phyloP scores from a whole-genome alignment of 2,797 vertebrate genomes.

The Hypotaenidia okinawae region DNA sequence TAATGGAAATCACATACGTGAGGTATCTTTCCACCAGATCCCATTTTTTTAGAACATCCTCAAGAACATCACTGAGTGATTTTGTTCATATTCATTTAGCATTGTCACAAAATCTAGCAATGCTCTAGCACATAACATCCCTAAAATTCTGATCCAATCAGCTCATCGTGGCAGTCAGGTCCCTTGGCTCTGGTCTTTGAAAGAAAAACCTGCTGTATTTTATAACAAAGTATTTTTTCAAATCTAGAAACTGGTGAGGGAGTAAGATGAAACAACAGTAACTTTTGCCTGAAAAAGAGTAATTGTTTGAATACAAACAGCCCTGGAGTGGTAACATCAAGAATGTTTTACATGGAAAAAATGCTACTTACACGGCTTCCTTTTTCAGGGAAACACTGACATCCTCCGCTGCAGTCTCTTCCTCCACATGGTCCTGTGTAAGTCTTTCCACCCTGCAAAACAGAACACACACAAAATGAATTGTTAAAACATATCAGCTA shows the following conservation, averaged over 20 bases:
- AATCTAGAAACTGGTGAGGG: not conserved
- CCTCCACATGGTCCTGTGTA: conserved; percentile 89
- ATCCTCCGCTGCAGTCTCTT: conserved; percentile 95
- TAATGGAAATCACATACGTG: not conserved
- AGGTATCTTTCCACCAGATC: not conserved
- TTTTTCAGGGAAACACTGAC: conserved; percentile 96
- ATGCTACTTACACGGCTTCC: conserved; percentile 89
- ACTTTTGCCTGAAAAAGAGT: not conserved
- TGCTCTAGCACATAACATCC: not conserved
- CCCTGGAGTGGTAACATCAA: not conserved
- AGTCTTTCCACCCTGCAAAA: conserved; percentile 90
- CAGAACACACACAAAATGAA: conserved; percentile 10
- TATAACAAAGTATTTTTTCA: not conserved
- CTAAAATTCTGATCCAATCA: not conserved
- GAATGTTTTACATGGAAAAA: not conserved
- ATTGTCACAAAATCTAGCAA: not conserved
- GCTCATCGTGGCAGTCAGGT: accelerated
- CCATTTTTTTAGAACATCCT: not conserved
- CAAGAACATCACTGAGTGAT: not conserved
- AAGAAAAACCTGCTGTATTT: not conserved
- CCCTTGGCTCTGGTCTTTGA: not conserved
- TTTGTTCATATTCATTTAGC: not conserved
- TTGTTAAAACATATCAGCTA: not conserved
- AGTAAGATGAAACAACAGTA: not conserved
- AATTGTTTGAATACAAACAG: not conserved